Conservation (phyloP, 2,888 invertebrate genomes). For the Prionchulus punctatus region DNA sequence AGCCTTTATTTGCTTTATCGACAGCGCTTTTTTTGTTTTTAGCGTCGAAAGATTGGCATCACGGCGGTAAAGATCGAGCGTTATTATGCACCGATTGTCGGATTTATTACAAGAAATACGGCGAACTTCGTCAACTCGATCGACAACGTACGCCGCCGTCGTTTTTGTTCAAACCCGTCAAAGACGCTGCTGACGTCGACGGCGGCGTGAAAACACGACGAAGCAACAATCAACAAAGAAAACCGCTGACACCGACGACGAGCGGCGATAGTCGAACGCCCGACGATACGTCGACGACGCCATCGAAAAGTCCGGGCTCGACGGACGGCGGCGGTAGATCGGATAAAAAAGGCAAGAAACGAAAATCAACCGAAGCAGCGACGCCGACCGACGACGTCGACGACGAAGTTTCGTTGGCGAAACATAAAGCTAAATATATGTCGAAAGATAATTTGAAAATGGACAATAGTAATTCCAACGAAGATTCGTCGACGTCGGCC, state of each 20-base stretch:
- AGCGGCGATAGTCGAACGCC: background rate
- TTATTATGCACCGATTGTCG: slow-evolving; percentile 60
- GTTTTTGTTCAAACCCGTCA: slow-evolving; percentile 37
- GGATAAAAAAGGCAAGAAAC: too few relatives aligned
- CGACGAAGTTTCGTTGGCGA: too few relatives aligned
- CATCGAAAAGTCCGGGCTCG: too few relatives aligned
- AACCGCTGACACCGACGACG: slow-evolving; percentile 9
- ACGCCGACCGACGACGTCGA: too few relatives aligned
- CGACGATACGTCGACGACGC: background rate
- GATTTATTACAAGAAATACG: slow-evolving; percentile 56
- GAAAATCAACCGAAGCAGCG: too few relatives aligned
- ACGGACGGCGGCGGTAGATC: too few relatives aligned
- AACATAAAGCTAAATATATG: too few relatives aligned
- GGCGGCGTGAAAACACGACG: slow-evolving; percentile 7
- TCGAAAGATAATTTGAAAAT: too few relatives aligned
- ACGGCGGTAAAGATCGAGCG: slow-evolving; percentile 52
- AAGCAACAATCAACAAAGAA: slow-evolving; percentile 14
- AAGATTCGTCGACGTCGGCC: too few relatives aligned
- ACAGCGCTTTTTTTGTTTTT: too few relatives aligned
- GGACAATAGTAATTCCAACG: too few relatives aligned
- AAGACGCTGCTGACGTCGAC: slow-evolving; percentile 18
- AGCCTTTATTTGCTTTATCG: too few relatives aligned
- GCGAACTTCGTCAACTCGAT: slow-evolving; percentile 45
- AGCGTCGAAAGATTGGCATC: slow-evolving; percentile 56
- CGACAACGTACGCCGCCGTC: slow-evolving; percentile 33